phyloP scores from a whole-genome alignment of 2,113 vertebrate genomes.

The Craseonycteris thonglongyai region DNA sequence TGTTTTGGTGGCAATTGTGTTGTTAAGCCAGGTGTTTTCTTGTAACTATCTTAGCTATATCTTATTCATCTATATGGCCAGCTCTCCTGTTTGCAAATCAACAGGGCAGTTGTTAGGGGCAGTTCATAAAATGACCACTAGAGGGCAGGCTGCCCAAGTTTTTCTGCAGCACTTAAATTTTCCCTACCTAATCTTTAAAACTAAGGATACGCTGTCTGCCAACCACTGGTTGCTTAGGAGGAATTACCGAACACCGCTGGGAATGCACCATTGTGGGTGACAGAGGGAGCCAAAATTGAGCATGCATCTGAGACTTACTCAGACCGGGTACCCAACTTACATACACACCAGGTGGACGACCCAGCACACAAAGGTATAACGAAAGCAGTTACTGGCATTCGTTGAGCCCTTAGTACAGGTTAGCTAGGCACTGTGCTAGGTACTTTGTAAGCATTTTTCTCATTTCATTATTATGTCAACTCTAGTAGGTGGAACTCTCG shows the following conservation, averaged over 20 bases:
- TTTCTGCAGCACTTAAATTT: conserved; percentile 16
- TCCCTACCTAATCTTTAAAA: neutral
- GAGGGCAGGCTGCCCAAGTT: conserved; percentile 56
- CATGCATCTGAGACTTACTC: neutral
- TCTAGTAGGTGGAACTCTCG: neutral
- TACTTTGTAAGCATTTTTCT: neutral
- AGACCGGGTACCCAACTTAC: neutral
- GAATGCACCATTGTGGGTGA: neutral
- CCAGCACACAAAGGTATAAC: neutral
- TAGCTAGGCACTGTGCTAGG: neutral
- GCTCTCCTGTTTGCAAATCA: neutral
- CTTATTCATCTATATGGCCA: neutral
- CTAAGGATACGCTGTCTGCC: neutral
- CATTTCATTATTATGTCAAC: neutral
- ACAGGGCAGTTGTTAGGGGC: conserved; percentile 19
- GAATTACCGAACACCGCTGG: neutral
- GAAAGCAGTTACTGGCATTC: neutral
- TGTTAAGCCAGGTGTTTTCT: neutral
- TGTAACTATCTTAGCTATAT: neutral
- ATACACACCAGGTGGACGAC: neutral
- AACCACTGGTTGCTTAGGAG: neutral
- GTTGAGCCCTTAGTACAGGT: neutral
- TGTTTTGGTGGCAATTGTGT: too few species aligned
- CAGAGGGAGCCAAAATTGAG: neutral
- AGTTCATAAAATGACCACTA: conserved; percentile 54